These are phyloP conservation scores for Parotocinclus haroldoi DNA, from an alignment of 2,797 vertebrate species.

Conservation along the genomic window DNA sequence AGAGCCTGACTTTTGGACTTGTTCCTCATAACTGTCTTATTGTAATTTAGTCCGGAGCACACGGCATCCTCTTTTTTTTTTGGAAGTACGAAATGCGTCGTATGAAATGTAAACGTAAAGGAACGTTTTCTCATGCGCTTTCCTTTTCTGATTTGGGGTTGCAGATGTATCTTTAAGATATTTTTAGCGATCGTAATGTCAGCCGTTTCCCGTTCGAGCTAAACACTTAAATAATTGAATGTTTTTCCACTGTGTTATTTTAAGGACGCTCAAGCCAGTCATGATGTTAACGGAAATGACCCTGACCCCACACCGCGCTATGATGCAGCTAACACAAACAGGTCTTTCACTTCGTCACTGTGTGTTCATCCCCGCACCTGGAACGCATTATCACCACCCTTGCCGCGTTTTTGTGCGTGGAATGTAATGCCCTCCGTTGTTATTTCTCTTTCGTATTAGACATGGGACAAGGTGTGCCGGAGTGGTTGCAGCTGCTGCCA, in stretches of 20 bases:
- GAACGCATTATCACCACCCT: neutral
- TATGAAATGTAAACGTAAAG: too few species aligned
- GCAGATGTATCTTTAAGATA: too few species aligned
- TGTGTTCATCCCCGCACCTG: neutral
- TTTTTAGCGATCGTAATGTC: too few species aligned
- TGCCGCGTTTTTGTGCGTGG: neutral
- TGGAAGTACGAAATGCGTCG: too few species aligned
- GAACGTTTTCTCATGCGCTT: too few species aligned
- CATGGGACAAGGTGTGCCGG: conserved; percentile 94
- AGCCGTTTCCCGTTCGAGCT: too few species aligned
- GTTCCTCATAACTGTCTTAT: too few species aligned
- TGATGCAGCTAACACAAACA: conserved; percentile 81
- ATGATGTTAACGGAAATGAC: conserved; percentile 87
- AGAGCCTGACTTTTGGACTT: too few species aligned
- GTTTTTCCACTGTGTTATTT: conserved; percentile 49
- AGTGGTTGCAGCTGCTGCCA: conserved; percentile 87
- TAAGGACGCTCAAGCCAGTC: conserved; percentile 90
- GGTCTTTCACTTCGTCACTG: conserved; percentile 71
- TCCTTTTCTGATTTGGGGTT: too few species aligned
- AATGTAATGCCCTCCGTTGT: conserved; percentile 1
- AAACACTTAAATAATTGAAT: conserved; percentile 22
- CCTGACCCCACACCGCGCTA: conserved; percentile 84
- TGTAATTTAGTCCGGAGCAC: too few species aligned
- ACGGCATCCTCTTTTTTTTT: too few species aligned
- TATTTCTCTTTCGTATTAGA: conserved; percentile 65